phyloP scores from a whole-genome alignment of 2,797 vertebrate species.

The Hypotaenidia okinawae region DNA sequence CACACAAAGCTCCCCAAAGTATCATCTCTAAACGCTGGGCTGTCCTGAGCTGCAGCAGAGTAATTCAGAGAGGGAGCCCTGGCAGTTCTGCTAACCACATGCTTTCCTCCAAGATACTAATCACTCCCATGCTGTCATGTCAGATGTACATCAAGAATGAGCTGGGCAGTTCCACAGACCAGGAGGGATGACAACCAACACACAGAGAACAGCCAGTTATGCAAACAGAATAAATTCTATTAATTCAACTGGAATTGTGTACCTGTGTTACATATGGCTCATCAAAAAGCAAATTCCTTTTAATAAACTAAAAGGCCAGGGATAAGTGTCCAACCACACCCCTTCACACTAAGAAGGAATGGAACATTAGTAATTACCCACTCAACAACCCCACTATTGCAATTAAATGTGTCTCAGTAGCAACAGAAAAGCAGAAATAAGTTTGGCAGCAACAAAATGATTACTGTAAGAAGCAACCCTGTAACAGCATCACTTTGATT shows the following conservation, averaged over 20 bases:
- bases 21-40: neutral
- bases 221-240: neutral
- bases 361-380: accelerated
- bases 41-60: no score
- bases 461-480: neutral
- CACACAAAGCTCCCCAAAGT: neutral
- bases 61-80: neutral
- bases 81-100: neutral
- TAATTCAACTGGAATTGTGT: neutral
- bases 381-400: no score
- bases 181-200: accelerated
- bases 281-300: neutral
- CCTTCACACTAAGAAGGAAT: neutral
- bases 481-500: neutral
- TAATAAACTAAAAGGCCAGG: neutral
- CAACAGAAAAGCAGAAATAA: neutral
- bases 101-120: neutral
- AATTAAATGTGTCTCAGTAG: neutral
- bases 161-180: neutral
- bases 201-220: accelerated
- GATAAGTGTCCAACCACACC: neutral
- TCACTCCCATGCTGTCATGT: neutral
- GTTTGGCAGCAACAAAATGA: neutral
- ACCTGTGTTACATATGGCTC: no score
- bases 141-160: neutral